Percentiles rank a stretch among this genome's conserved stretches.
Evolutionary conservation across 2,888 invertebrate species (phyloP).

Genomic region (Pomacea canaliculata): DNA sequence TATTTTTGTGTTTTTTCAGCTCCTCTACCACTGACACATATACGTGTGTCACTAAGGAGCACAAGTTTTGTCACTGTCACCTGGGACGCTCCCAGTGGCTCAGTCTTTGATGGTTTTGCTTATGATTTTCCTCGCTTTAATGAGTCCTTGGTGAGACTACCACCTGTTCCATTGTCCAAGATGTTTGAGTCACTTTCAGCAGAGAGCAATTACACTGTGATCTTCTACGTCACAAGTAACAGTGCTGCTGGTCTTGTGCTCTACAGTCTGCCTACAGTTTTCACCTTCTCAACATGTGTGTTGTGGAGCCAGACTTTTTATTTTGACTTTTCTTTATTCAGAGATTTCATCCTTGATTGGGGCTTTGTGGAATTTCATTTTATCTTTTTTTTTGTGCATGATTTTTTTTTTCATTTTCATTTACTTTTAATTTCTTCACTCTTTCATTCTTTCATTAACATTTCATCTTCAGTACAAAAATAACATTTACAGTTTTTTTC

Average conservation of each 20-base stretch:
- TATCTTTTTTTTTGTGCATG: constrained; percentile 1
- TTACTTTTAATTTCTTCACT: no score
- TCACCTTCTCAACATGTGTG: constrained; percentile 36
- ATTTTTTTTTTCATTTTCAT: constrained; percentile 1
- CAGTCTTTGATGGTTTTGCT: constrained; percentile 33
- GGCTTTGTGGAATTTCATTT: neutral
- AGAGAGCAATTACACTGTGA: constrained; percentile 33
- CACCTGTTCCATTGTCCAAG: constrained; percentile 12
- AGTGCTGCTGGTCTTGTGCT: constrained; percentile 20
- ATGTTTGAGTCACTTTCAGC: constrained; percentile 31
- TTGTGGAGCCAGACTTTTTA: neutral
- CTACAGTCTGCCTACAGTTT: constrained; percentile 27
- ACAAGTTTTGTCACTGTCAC: constrained; percentile 27
- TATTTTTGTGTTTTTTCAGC: constrained; percentile 19
- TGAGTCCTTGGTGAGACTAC: constrained; percentile 23
- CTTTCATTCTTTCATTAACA: no score
- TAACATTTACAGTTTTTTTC: no score
- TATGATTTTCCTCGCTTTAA: constrained; percentile 31
- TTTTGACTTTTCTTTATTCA: neutral
- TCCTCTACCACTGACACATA: constrained; percentile 32
- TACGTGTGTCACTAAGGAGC: constrained; percentile 29
- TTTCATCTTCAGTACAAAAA: no score
- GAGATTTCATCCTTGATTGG: neutral
- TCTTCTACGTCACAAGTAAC: constrained; percentile 28
- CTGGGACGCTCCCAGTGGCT: constrained; percentile 33